These are phyloP conservation scores for Gasterosteus nipponicus DNA, from an alignment of 2,113 vertebrate genomes.

Conservation along the genomic window DNA sequence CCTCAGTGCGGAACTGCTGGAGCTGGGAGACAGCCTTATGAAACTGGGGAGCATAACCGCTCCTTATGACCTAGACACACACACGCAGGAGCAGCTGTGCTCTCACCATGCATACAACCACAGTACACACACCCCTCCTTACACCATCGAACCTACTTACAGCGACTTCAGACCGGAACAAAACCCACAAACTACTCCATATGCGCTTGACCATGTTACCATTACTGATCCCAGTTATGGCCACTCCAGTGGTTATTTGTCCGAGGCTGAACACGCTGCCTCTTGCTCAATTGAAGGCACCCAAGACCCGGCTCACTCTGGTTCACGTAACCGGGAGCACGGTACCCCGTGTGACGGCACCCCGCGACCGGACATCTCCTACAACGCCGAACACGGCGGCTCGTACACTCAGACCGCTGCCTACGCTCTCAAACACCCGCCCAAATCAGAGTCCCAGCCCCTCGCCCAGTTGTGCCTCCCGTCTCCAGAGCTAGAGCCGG, in stretches of 20 bases:
- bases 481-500: slow-evolving; percentile 69
- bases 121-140: slow-evolving; percentile 35
- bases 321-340: slow-evolving; percentile 39
- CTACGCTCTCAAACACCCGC: slow-evolving; percentile 35
- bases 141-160: slow-evolving; percentile 47
- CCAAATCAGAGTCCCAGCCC: slow-evolving; percentile 49
- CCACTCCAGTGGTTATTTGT: slow-evolving; percentile 33
- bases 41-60: slow-evolving; percentile 85
- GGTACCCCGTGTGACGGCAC: slow-evolving; percentile 26
- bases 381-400: slow-evolving; percentile 54
- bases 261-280: slow-evolving; percentile 59
- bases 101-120: slow-evolving; percentile 56
- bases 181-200: slow-evolving; percentile 28
- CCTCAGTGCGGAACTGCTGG: slow-evolving; percentile 89
- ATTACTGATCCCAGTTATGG: slow-evolving; percentile 60
- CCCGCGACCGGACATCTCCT: slow-evolving; percentile 52
- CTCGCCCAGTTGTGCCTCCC: slow-evolving; percentile 76
- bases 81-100: slow-evolving; percentile 58
- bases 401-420: slow-evolving; percentile 47
- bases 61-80: slow-evolving; percentile 80
- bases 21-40: slow-evolving; percentile 90
- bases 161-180: slow-evolving; percentile 56
- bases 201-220: slow-evolving; percentile 54
- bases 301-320: slow-evolving; percentile 24
- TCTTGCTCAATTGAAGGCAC: slow-evolving; percentile 37